phyloP scores from a whole-genome alignment of 2,797 vertebrate species.

The Hafferia zeledoni region DNA sequence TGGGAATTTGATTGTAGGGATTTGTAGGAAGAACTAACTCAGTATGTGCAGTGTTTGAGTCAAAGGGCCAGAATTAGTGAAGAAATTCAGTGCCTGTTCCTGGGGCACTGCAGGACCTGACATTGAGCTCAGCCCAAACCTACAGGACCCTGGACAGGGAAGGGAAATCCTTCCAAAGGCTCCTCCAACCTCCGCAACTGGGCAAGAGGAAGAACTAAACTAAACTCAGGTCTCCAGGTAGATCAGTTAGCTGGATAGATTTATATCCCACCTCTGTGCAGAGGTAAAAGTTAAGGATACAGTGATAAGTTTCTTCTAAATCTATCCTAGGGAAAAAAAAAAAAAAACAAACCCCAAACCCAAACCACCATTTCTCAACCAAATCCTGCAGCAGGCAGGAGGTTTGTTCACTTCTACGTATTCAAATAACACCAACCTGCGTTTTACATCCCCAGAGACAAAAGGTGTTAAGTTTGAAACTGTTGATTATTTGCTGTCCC shows the following conservation, averaged over 20 bases:
- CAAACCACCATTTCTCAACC: accelerated
- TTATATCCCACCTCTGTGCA: background rate
- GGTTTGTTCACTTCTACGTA: background rate
- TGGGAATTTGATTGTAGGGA: background rate
- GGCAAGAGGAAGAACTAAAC: background rate
- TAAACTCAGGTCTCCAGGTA: background rate
- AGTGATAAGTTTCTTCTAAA: background rate
- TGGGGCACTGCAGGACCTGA: background rate
- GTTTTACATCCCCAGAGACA: background rate
- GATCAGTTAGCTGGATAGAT: background rate
- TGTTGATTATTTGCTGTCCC: background rate
- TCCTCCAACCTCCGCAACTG: background rate
- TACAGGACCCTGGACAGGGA: accelerated
- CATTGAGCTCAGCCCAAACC: background rate
- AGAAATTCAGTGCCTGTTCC: background rate
- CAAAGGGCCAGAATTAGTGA: background rate
- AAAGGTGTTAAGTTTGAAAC: background rate
- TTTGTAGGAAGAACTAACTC: background rate
- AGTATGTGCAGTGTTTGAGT: background rate
- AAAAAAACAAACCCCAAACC: too few species aligned
- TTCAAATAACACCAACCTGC: background rate
- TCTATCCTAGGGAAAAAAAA: background rate
- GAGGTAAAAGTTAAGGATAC: background rate
- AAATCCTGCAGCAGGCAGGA: background rate
- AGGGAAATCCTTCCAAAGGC: background rate